phyloP scores from a whole-genome alignment of 2,113 vertebrate species.

The Saimiri boliviensis region DNA sequence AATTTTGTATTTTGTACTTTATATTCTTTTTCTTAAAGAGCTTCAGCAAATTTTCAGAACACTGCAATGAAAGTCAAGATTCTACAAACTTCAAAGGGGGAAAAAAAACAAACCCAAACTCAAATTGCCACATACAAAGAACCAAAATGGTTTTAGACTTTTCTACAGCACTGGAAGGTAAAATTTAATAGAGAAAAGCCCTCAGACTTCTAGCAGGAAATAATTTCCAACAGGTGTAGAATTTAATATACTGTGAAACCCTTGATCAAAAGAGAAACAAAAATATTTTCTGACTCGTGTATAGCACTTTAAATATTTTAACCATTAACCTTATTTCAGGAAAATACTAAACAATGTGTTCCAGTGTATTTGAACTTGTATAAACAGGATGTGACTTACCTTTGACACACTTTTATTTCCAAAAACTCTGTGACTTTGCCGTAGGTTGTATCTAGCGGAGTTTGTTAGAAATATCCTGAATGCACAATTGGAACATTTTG shows the following conservation, averaged over 20 bases:
- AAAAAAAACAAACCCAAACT: background rate
- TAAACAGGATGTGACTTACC: constrained; percentile 52
- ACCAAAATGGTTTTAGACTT: background rate
- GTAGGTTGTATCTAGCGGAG: background rate
- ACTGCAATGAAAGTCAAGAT: background rate
- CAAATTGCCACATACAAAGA: background rate
- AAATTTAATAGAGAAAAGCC: constrained; percentile 12
- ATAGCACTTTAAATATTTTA: background rate
- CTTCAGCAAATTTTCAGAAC: background rate
- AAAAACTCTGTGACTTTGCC: constrained; percentile 44
- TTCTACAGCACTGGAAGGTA: background rate
- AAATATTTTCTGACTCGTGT: background rate
- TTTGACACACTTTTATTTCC: constrained; percentile 30
- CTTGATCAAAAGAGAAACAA: background rate
- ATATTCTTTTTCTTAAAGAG: background rate
- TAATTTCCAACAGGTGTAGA: background rate
- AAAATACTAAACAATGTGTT: background rate
- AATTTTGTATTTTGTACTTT: background rate
- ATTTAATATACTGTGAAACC: background rate
- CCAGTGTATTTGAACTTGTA: background rate
- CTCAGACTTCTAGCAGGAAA: background rate
- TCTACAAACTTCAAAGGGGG: constrained; percentile 13
- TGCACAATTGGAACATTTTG: background rate
- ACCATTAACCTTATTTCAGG: constrained; percentile 10
- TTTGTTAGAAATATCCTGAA: constrained; percentile 46